These are phyloP conservation scores for Mactra quadrangularis DNA, from an alignment of 1,140 invertebrate species.

Conservation along the genomic window DNA sequence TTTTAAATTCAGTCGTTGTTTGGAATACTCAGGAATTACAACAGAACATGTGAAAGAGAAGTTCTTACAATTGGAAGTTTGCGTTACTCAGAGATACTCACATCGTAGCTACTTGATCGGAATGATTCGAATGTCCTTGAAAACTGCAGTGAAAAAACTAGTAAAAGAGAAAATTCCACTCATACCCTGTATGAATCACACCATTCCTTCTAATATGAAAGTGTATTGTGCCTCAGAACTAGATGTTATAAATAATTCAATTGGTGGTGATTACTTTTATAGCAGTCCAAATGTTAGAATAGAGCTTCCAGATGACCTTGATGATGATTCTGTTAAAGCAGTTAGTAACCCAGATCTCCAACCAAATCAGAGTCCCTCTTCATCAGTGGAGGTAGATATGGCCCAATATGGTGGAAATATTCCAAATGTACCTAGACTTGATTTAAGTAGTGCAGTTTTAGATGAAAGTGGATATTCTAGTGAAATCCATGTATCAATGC, in stretches of 20 bases:
- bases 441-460: slow-evolving; percentile 27
- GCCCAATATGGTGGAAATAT: slow-evolving; percentile 8
- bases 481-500: slow-evolving; percentile 55
- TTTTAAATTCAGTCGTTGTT: slow-evolving; percentile 78
- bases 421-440: slow-evolving; percentile 49
- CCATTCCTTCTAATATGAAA: slow-evolving; percentile 79
- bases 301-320: slow-evolving; percentile 61
- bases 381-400: slow-evolving; percentile 54
- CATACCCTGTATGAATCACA: slow-evolving; percentile 79
- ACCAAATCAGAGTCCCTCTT: slow-evolving; percentile 19
- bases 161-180: slow-evolving; percentile 77
- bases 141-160: slow-evolving; percentile 76
- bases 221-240: slow-evolving; percentile 77
- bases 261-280: slow-evolving; percentile 64
- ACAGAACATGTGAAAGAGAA: slow-evolving; percentile 68
- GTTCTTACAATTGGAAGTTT: slow-evolving; percentile 77
- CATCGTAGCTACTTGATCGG: slow-evolving; percentile 76
- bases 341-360: slow-evolving; percentile 69
- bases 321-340: slow-evolving; percentile 60
- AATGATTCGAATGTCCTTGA: slow-evolving; percentile 75
- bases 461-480: slow-evolving; percentile 56
- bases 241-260: slow-evolving; percentile 62
- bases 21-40: slow-evolving; percentile 77
- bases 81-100: slow-evolving; percentile 79
- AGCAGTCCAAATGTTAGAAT: slow-evolving; percentile 71